Base-by-base conservation (phyloP, 2,113 vertebrate genomes). In the Paradoxurus hermaphroditus region DNA sequence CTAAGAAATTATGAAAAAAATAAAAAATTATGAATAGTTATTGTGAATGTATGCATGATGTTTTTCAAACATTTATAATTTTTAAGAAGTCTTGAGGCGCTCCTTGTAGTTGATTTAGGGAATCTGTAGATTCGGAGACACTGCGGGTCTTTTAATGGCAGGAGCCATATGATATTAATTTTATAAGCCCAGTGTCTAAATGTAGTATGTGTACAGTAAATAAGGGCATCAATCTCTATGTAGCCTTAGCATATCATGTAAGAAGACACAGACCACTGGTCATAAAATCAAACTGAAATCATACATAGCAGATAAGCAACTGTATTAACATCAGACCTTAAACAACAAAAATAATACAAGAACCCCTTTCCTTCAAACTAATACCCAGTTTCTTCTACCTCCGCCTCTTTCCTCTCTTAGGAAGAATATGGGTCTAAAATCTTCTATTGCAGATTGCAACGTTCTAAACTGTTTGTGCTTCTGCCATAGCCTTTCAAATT, bases 401-500 rank as follows among this genome's bases (percentile, higher is more conserved):
- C 23, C 62, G 13, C 8, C 29, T 79, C 75, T 73, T 49, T 67
- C 44, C 29, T 63, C 19, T 72, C 44, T 85, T 39, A 62, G 68
- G 53, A 82, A 88, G 65, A 39, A 63, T 15, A 29, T 1, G 0
- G 4, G 12, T 29, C 86, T 90, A 75, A n/a, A 96, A 94, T 31
- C 67, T 98, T 94, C 36, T 44, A 86, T 34, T 78, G 34, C 23
- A 97, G 95, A 25, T 39, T 15, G 16, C 97, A 97, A 95, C 31
- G 21, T 78, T 96, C 46, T 93, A 59, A 95, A 95, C 0, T 62
- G 3, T 67, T 75, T 95, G 77, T 53, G 89, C n/a, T 96, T 96
- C n/a, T 91, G 56, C 53, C 29, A 53, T 93, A 96, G 84, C 81
- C 97, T 96, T 98, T 93, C 86, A 96, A 56, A 97, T 96, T 98